phyloP scores from a whole-genome alignment of 2,113 vertebrate species.

The Grallaria varia region DNA sequence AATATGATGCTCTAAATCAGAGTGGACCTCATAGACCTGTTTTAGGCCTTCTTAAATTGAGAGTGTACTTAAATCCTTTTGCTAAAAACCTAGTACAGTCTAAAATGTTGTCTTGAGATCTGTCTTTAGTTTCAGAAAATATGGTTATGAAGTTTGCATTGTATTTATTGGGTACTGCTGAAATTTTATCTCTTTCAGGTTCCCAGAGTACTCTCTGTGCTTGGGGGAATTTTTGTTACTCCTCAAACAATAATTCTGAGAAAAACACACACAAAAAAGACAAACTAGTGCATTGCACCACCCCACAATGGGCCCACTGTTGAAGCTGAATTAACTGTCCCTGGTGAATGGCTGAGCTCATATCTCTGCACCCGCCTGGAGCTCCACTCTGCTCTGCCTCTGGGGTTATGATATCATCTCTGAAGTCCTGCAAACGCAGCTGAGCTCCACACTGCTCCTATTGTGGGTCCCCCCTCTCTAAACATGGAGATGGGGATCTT shows the following conservation, averaged over 20 bases:
- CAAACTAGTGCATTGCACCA: slow-evolving; percentile 28
- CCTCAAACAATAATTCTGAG: not conserved
- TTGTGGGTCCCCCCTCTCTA: slow-evolving; percentile 44
- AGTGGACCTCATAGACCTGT: not conserved
- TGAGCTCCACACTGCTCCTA: slow-evolving; percentile 67
- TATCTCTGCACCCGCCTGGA: slow-evolving; percentile 31
- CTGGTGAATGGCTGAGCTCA: slow-evolving; percentile 52
- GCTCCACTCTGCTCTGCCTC: slow-evolving; percentile 25
- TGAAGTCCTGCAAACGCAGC: slow-evolving; percentile 62
- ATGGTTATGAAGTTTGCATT: not conserved
- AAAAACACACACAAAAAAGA: not conserved
- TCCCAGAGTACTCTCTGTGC: not conserved
- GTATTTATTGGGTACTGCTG: not conserved
- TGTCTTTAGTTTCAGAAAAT: not conserved
- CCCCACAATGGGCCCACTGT: slow-evolving; percentile 61
- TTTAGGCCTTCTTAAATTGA: not conserved
- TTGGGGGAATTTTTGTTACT: slow-evolving; percentile 16
- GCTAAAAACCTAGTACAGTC: not conserved
- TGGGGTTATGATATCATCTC: slow-evolving; percentile 75
- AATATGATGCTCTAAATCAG: not conserved
- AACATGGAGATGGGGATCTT: not conserved
- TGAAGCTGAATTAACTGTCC: not conserved
- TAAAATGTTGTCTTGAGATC: not conserved
- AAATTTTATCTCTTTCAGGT: not conserved
- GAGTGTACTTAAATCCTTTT: not conserved